Evolutionary conservation across 2,113 vertebrate genomes (phyloP).

Genomic region (Chaetura pelagica): DNA sequence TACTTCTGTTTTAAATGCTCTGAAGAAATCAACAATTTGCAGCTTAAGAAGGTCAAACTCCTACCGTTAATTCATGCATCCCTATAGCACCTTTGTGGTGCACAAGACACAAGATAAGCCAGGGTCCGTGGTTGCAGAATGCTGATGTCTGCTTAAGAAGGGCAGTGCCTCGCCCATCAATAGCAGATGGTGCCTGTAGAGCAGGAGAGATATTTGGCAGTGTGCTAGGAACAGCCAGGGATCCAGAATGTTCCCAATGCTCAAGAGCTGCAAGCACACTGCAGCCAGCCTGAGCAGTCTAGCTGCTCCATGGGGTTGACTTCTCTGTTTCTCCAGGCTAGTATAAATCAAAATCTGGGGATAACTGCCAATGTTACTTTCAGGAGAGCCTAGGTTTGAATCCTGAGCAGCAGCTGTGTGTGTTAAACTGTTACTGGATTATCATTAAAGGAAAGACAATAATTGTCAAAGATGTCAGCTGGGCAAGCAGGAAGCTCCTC

Average conservation of each 20-base stretch:
- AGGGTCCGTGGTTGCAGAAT: neutral
- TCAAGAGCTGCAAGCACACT: neutral
- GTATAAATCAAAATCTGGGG: neutral
- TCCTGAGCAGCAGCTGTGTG: neutral
- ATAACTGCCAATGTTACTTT: neutral
- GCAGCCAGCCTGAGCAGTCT: neutral
- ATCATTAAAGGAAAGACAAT: neutral
- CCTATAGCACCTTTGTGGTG: neutral
- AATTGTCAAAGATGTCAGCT: neutral
- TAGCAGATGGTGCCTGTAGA: neutral
- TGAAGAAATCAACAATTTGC: neutral
- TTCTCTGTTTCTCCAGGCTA: neutral
- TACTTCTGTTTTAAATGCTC: neutral
- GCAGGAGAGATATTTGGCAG: neutral
- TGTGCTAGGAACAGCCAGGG: neutral
- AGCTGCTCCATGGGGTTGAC: neutral
- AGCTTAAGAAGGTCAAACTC: neutral
- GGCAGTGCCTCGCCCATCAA: neutral
- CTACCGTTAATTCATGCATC: neutral
- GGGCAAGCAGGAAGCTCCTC: neutral
- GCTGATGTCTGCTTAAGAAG: neutral
- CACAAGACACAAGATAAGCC: neutral
- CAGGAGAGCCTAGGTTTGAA: neutral
- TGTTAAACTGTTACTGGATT: neutral
- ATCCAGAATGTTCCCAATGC: neutral